phyloP scores from a whole-genome alignment of 2,888 invertebrate genomes.

The Labia minor region DNA sequence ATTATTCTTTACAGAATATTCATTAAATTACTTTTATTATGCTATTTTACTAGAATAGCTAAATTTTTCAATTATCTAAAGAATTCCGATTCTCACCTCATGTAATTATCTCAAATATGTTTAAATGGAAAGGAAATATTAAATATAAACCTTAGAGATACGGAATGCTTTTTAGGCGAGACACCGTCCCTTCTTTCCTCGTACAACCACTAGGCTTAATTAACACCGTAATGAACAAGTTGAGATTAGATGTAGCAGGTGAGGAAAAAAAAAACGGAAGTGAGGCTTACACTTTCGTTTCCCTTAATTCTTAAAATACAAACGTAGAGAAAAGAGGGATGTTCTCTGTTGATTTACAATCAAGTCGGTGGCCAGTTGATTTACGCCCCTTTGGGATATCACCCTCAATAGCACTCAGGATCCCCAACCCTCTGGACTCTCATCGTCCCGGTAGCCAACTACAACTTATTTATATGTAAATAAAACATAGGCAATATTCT shows the following conservation, averaged over 20 bases:
- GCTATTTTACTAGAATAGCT: no score
- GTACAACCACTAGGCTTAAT: background rate
- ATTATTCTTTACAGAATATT: no score
- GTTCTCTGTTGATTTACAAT: background rate
- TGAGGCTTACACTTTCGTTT: background rate
- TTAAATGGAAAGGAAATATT: no score
- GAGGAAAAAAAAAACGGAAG: background rate
- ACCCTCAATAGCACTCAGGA: background rate
- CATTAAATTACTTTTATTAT: no score
- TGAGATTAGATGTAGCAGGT: background rate
- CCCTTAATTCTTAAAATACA: background rate
- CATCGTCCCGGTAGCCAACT: background rate
- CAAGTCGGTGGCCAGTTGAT: background rate
- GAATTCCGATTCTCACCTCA: no score
- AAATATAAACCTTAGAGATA: no score
- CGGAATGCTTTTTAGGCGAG: no score
- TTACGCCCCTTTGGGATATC: conserved; percentile 7
- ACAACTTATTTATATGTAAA: conserved; percentile 13
- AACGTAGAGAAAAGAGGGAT: background rate
- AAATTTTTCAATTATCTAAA: no score
- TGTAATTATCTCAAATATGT: no score
- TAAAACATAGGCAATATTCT: conserved; percentile 7
- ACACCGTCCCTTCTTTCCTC: no score
- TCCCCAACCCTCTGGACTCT: background rate
- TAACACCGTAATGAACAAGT: background rate